Percentiles rank a stretch among this genome's conserved stretches.
These are phyloP conservation scores for Merops nubicus DNA, from an alignment of 2,113 vertebrate species.

Conservation along the genomic window DNA sequence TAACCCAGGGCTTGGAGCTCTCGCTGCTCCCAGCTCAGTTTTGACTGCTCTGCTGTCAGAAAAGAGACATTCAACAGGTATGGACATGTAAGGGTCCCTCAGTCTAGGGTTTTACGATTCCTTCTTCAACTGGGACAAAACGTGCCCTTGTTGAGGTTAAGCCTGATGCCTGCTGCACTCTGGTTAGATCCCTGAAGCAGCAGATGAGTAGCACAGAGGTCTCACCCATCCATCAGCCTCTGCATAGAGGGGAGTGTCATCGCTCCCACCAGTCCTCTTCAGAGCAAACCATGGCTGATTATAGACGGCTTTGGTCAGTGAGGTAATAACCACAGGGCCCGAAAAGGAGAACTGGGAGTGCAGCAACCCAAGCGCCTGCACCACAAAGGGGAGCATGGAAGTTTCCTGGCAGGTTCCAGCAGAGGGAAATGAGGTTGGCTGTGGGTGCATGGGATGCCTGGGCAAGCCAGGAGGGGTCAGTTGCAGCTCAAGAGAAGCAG, in stretches of 20 bases:
- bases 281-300: not conserved
- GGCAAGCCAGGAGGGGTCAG: not conserved
- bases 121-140: not conserved
- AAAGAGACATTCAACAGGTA: conserved; percentile 13
- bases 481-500: not conserved
- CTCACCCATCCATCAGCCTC: accelerated
- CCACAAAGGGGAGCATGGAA: not conserved
- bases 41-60: conserved; percentile 25
- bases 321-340: conserved; percentile 35
- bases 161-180: not conserved
- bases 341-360: not conserved
- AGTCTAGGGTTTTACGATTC: not conserved
- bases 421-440: not conserved
- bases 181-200: not conserved
- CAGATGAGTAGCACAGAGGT: not conserved
- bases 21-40: conserved; percentile 32
- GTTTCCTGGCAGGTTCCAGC: not conserved
- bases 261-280: not conserved
- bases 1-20: conserved; percentile 20
- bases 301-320: not conserved
- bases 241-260: not conserved
- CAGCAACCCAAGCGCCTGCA: not conserved
- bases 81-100: not conserved
- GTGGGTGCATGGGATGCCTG: not conserved
- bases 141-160: not conserved